These are phyloP conservation scores for Gerris lacustris DNA, from an alignment of 2,888 invertebrate species.

Conservation along the genomic window DNA sequence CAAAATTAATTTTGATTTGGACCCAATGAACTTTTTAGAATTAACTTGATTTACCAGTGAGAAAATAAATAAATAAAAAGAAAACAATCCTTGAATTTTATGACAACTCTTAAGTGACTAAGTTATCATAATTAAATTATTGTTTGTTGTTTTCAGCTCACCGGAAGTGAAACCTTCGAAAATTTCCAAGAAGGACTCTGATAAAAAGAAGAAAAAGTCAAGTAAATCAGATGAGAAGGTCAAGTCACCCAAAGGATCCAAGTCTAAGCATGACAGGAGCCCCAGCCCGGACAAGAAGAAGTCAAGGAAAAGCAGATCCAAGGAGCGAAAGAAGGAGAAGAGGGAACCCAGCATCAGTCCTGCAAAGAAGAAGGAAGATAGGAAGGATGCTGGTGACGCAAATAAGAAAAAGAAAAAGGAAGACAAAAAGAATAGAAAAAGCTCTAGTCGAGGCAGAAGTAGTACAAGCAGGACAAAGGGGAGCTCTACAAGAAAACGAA, in stretches of 20 bases:
- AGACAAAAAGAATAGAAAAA: slow-evolving; percentile 10
- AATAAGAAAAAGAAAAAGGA: neutral
- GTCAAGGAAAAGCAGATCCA: slow-evolving; percentile 9
- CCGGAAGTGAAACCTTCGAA: slow-evolving; percentile 39
- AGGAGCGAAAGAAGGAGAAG: slow-evolving; percentile 5
- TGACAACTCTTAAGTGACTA: no score
- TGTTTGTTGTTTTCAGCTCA: slow-evolving; percentile 42
- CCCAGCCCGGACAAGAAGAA: slow-evolving; percentile 30
- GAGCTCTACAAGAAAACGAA: slow-evolving; percentile 12
- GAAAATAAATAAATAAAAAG: no score
- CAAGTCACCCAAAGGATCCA: slow-evolving; percentile 8
- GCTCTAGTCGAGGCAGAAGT: neutral
- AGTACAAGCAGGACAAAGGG: neutral
- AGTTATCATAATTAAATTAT: no score
- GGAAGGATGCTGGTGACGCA: no score
- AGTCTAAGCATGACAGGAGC: slow-evolving; percentile 26
- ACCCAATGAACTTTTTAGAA: no score
- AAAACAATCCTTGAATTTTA: no score
- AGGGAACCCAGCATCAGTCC: neutral
- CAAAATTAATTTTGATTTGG: no score
- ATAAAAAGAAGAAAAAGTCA: slow-evolving; percentile 49
- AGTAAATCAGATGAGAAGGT: slow-evolving; percentile 32
- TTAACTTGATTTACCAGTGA: no score
- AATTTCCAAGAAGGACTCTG: slow-evolving; percentile 33
- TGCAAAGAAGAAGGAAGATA: neutral